Conservation (phyloP, 2,113 vertebrate genomes). For the Apteryx owenii region DNA sequence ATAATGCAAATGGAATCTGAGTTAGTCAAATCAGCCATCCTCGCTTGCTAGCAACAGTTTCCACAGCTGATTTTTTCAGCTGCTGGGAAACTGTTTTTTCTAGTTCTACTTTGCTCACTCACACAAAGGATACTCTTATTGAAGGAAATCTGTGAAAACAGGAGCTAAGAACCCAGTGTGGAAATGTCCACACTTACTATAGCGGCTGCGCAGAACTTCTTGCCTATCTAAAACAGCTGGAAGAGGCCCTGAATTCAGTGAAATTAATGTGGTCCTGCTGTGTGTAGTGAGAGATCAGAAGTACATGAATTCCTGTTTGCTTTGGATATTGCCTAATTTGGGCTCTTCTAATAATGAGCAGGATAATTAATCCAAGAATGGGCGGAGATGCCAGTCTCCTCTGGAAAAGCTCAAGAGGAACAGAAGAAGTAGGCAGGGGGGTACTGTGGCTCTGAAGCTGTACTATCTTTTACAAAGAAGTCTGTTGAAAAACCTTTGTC, state of each 20-base stretch:
- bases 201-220: background rate
- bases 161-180: background rate
- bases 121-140: background rate
- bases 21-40: conserved; percentile 18
- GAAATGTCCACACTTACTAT: background rate
- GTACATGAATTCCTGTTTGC: background rate
- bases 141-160: background rate
- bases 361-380: background rate
- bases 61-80: background rate
- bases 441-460: background rate
- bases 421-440: background rate
- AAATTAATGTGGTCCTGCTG: background rate
- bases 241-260: background rate
- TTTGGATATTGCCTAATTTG: background rate
- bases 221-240: background rate
- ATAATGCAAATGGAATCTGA: conserved; percentile 56
- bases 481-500: background rate
- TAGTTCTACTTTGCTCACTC: background rate
- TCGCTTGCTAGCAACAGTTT: background rate
- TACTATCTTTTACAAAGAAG: background rate
- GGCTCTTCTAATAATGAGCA: background rate
- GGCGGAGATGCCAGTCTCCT: background rate
- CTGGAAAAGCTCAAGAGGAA: background rate
- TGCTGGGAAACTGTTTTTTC: background rate
- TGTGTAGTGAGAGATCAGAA: background rate